Base-by-base conservation (phyloP, 2,888 invertebrate genomes). In the Pristionchus japonicus region DNA sequence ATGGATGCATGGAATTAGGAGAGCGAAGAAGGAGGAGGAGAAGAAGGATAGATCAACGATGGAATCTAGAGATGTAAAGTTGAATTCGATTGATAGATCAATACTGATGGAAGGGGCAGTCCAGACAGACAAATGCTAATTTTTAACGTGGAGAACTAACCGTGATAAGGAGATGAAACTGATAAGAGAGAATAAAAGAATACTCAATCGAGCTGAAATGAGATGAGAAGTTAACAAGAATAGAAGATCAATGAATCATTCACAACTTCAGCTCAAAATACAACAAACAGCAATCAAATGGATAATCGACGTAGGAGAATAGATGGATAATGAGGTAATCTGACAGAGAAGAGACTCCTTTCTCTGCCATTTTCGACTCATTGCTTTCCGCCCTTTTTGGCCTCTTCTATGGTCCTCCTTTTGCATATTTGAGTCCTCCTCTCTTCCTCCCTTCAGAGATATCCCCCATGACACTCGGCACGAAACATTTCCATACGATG, bases 111-210 rank as follows among this genome's bases (percentile, higher is more conserved):
- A 37, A 20, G 13, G 70, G 23, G 37, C 6, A 70, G 37, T 43
- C 23, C 40, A 77, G 74, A 77, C 27, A 43, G 74, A 43, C n/a
- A n/a, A 37, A 77, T 77, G 74, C 43, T 77, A 77, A 77, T 77
- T 77, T 77, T 43, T 43, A n/a, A 20, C 43, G 11, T 77, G 23
- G 43, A 43, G 43, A 43, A 43, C 43, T 77, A 77, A 77, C 43
- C 74, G 74, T n/a, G 74, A 77, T 40, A 77, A 43, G 43, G 31
- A 64, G n/a, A n/a, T n/a, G 64, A 64, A 43, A 77, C 40, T 77
- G 74, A 77, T 77, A 77, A 77, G 74, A 7, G 74, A 77, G 74
- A 40, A 77, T 77, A 70, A 70, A 70, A 70, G 67, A 70, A 70
- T 70, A 70, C 7, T 70, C 31, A 37, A 70, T 70, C 17, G 37